Percentiles rank a stretch among this genome's conserved stretches.
These are phyloP conservation scores for Dolichopus griseipennis DNA, from an alignment of 2,888 invertebrate species.

Conservation along the genomic window DNA sequence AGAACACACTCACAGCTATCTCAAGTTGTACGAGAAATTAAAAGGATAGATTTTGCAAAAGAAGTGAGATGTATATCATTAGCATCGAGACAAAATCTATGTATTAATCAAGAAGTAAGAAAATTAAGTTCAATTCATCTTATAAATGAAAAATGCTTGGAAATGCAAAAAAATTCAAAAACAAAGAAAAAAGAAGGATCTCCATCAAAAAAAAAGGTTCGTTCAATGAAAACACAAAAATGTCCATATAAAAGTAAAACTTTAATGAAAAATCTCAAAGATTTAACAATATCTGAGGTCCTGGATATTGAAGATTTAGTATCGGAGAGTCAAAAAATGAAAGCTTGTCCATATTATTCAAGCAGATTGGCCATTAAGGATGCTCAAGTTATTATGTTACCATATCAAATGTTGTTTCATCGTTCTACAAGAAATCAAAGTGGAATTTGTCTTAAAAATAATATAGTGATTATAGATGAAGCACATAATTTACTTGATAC, in stretches of 20 bases:
- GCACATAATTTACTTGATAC: conserved; percentile 94
- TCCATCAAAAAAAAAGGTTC: conserved; percentile 52
- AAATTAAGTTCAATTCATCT: conserved; percentile 63
- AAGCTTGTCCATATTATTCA: conserved; percentile 92
- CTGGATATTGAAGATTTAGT: conserved; percentile 84
- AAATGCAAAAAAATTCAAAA: conserved; percentile 60
- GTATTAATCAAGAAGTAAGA: conserved; percentile 74
- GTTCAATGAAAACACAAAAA: conserved; percentile 46
- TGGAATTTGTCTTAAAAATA: conserved; percentile 56
- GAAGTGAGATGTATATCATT: conserved; percentile 67
- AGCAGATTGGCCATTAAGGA: conserved; percentile 63
- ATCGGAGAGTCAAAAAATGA: conserved; percentile 53
- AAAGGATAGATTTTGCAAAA: conserved; percentile 65
- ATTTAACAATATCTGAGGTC: conserved; percentile 58
- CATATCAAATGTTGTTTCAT: conserved; percentile 74
- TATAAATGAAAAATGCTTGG: conserved; percentile 86
- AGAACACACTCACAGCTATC: conserved; percentile 94
- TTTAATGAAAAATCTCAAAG: conserved; percentile 55
- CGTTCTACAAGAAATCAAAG: conserved; percentile 64
- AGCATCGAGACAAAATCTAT: conserved; percentile 86
- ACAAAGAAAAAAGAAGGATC: conserved; percentile 47
- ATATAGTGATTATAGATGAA: conserved; percentile 85
- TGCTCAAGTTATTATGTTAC: conserved; percentile 71
- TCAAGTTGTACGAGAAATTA: conserved; percentile 90
- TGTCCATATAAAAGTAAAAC: conserved; percentile 62